These are phyloP conservation scores for Harmothoe impar DNA, from an alignment of 2,888 invertebrate genomes.

Conservation along the genomic window DNA sequence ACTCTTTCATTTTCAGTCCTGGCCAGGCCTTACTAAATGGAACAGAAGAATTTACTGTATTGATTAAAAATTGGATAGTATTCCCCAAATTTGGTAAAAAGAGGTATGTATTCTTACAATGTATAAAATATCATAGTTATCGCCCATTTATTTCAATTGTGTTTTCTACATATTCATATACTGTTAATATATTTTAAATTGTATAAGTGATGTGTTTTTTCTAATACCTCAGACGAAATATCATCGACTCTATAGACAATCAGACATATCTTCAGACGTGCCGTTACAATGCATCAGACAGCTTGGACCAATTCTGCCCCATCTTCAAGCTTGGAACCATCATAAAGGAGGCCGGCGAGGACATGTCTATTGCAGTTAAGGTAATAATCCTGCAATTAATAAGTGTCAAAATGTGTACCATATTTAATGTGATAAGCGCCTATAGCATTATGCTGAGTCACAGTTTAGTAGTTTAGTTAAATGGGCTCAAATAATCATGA, in stretches of 20 bases:
- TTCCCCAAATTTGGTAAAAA: constrained; percentile 83
- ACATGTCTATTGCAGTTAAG: constrained; percentile 76
- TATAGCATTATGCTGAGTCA: too few relatives aligned
- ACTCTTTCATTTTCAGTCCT: constrained; percentile 72
- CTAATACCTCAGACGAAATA: constrained; percentile 77
- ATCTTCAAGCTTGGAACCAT: constrained; percentile 80
- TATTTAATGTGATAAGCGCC: too few relatives aligned
- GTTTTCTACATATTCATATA: too few relatives aligned
- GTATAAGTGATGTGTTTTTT: too few relatives aligned
- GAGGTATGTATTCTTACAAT: constrained; percentile 76
- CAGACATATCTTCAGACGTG: constrained; percentile 76
- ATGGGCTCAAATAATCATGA: too few relatives aligned
- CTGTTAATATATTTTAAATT: too few relatives aligned
- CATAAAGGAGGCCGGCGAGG: constrained; percentile 72
- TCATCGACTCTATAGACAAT: constrained; percentile 74
- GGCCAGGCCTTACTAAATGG: constrained; percentile 73
- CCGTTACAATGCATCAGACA: constrained; percentile 73
- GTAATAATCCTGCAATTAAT: too few relatives aligned
- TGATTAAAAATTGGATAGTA: constrained; percentile 84
- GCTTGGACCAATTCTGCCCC: constrained; percentile 78
- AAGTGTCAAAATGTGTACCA: too few relatives aligned
- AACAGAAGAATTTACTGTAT: constrained; percentile 83
- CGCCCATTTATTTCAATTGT: too few relatives aligned
- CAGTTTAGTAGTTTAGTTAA: too few relatives aligned
- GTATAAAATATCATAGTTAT: too few relatives aligned